Evolutionary conservation across 2,888 invertebrate species (phyloP).

Genomic region (Chaitophorus viminalis): DNA sequence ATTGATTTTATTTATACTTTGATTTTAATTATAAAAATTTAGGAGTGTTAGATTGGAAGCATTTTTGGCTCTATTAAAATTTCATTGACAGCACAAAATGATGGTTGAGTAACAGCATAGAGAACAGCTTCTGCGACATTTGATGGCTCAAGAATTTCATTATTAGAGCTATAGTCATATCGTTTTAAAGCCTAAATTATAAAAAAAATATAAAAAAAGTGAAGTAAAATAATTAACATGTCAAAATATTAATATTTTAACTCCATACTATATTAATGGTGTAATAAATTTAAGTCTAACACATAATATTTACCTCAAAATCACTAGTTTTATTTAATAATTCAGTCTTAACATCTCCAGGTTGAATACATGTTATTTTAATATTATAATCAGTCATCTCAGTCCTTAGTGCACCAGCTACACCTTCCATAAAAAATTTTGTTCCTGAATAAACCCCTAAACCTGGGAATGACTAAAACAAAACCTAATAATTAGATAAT

Average conservation of each 20-base stretch:
- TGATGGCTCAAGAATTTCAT: conserved; percentile 64
- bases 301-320: conserved; percentile 63
- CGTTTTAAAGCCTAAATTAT: conserved; percentile 62
- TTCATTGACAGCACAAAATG: conserved; percentile 65
- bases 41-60: conserved; percentile 64
- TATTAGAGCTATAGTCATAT: conserved; percentile 63
- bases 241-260: background rate
- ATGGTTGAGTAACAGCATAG: conserved; percentile 65
- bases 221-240: background rate
- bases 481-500: conserved; percentile 19
- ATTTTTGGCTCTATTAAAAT: conserved; percentile 65
- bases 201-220: conserved; percentile 7
- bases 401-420: conserved; percentile 64
- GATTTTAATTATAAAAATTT: no score
- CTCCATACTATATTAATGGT: background rate
- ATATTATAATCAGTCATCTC: conserved; percentile 64
- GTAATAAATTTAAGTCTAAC: background rate
- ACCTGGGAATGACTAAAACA: conserved; percentile 65
- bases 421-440: conserved; percentile 65
- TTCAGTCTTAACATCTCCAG: conserved; percentile 65
- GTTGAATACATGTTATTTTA: conserved; percentile 65
- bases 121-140: conserved; percentile 65
- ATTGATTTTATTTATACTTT: no score
- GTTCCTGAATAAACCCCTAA: conserved; percentile 65
- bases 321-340: conserved; percentile 64